phyloP scores from a whole-genome alignment of 2,888 invertebrate genomes.

The Perizoma flavofasciatum region DNA sequence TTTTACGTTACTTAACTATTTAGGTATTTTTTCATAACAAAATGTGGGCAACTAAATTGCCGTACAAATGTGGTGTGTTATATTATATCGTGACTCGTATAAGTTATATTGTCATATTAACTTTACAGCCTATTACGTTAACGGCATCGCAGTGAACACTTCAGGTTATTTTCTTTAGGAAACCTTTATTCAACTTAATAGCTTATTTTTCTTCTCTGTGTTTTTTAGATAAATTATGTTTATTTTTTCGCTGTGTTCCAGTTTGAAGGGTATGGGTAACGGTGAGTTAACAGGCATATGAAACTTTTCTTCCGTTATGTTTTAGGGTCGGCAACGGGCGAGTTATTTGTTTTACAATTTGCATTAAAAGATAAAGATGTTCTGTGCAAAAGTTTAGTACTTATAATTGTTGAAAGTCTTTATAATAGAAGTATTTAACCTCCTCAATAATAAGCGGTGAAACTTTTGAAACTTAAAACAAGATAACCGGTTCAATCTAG shows the following conservation, averaged over 20 bases:
- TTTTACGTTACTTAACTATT: too few species aligned
- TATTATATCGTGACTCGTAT: conserved; percentile 23
- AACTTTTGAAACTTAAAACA: conserved; percentile 38
- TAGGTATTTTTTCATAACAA: conserved; percentile 14
- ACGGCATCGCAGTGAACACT: conserved; percentile 37
- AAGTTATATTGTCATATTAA: conserved; percentile 36
- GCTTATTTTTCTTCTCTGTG: conserved; percentile 6
- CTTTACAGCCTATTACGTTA: conserved; percentile 36
- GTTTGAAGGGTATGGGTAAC: neutral
- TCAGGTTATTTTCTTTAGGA: conserved; percentile 23
- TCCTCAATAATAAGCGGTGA: conserved; percentile 25
- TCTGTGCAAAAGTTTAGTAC: conserved; percentile 19
- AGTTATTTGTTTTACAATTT: too few species aligned
- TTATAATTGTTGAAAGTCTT: conserved; percentile 26
- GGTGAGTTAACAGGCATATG: too few species aligned
- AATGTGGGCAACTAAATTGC: conserved; percentile 28
- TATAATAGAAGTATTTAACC: conserved; percentile 19
- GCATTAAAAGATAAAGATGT: neutral
- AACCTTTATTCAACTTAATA: conserved; percentile 17
- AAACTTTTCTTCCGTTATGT: too few species aligned
- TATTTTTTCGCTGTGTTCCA: neutral
- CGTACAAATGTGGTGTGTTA: conserved; percentile 25
- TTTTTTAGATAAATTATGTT: neutral
- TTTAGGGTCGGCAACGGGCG: too few species aligned
- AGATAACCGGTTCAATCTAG: conserved; percentile 40